Base-by-base conservation (phyloP, 2,113 vertebrate species). In the Rallus limicola region DNA sequence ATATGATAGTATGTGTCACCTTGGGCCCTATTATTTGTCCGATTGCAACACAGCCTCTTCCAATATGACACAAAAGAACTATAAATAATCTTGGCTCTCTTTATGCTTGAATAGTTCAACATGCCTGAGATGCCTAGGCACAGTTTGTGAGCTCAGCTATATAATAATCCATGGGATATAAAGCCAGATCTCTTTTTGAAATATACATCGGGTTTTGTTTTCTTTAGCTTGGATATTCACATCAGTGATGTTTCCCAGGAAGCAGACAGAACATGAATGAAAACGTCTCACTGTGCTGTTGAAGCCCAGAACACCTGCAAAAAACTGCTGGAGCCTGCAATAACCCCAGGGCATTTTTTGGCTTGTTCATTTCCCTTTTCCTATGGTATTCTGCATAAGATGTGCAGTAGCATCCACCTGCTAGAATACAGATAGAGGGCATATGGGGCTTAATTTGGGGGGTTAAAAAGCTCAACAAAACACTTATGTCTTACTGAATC, bases 11-110 rank as follows among this genome's bases (percentile, higher is more conserved):
- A 63, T 81, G 34, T 74, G 92, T 95, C 94, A 97, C 88, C 92
- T 94, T 94, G 78, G 48, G 56, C 70, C 58, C 70, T 82, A 24
- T 90, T 96, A 93, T 97, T 96, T 90, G 86, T 88, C 88, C 19
- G 1, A 44, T 92, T 93, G 86, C 70, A 82, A 77, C 58, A 60
- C 12, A 93, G 56, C 52, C 60, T 72, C 64, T 88, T 75, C 71
- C 76, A 94, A 77, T 79, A 44, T 91, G 79, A 86, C 86, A 91
- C 86, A 93, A 94, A 85, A 88, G 85, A 90, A 87, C 95, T 91
- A 94, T 97, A 95, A 95, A 96, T 97, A 97, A 95, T 93, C 93
- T 96, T 90, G 91, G 92, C 90, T 92, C 62, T 90, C 52, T 86
- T 92, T 96, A 86, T 88, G 86, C 84, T 95, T 91, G 88, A 92